A percentile compares a stretch with the other conserved stretches of the same genome.
These are phyloP conservation scores for Porites evermanni DNA, from an alignment of 92 coral and sea anemone species.

Conservation along the genomic window DNA sequence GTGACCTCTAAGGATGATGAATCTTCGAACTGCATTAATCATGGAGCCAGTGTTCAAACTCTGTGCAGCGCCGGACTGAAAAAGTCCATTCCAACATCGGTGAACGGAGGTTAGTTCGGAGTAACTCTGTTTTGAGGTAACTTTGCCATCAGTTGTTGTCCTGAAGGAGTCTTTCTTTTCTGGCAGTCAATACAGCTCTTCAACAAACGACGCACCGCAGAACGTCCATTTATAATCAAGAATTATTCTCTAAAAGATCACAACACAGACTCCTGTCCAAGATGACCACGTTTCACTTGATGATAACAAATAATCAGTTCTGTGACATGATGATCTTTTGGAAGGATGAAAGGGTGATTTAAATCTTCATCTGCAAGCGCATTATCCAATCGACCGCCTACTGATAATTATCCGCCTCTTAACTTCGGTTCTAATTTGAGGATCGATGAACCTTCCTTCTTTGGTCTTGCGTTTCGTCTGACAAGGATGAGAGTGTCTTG, in stretches of 20 bases:
- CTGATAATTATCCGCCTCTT: conserved; percentile 11
- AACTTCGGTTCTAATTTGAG: conserved; percentile 18
- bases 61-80: conserved; percentile 46
- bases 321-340: conserved; percentile 32
- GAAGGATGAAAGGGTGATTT: conserved; percentile 36
- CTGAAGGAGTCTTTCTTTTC: conserved; percentile 6
- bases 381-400: conserved; percentile 11
- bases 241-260: conserved; percentile 19
- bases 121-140: conserved; percentile 31
- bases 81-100: conserved; percentile 43
- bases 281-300: conserved; percentile 41
- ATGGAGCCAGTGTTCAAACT: conserved; percentile 49
- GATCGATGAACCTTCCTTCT: conserved; percentile 10
- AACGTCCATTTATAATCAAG: conserved; percentile 40
- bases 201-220: neutral
- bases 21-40: conserved; percentile 36
- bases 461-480: neutral
- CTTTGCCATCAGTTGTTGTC: conserved; percentile 49
- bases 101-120: conserved; percentile 46
- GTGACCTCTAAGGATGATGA: conserved; percentile 30
- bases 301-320: conserved; percentile 15
- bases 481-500: conserved; percentile 1
- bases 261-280: conserved; percentile 38
- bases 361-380: neutral
- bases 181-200: neutral